These are phyloP conservation scores for Argopecten irradians DNA, from an alignment of 1,140 invertebrate species.

Conservation along the genomic window DNA sequence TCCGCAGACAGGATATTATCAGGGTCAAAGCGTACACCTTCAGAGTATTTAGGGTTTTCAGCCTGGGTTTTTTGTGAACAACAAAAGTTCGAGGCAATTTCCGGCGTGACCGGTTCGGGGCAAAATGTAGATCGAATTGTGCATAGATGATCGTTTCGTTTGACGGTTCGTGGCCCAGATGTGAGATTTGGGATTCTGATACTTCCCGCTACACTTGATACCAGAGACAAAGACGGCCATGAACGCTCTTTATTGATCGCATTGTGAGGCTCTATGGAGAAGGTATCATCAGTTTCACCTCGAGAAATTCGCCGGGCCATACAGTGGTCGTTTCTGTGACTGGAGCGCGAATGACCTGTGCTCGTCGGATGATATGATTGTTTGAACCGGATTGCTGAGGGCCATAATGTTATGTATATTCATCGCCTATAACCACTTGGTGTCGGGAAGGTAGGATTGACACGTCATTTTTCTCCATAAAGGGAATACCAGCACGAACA, in stretches of 20 bases:
- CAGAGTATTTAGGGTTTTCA: neutral
- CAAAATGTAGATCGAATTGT: neutral
- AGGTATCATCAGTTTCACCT: constrained; percentile 38
- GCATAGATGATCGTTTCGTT: constrained; percentile 52
- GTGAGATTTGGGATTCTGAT: constrained; percentile 51
- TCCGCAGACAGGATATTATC: constrained; percentile 38
- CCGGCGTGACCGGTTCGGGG: neutral
- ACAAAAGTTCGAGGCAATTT: neutral
- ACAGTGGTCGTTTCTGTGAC: constrained; percentile 27
- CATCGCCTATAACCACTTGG: constrained; percentile 29
- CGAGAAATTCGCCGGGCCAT: constrained; percentile 55
- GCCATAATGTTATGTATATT: constrained; percentile 7
- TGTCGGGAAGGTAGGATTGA: neutral
- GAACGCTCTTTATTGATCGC: neutral
- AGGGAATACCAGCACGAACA: constrained; percentile 46
- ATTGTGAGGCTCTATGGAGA: constrained; percentile 36
- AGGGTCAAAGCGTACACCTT: constrained; percentile 35
- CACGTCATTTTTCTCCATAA: constrained; percentile 45
- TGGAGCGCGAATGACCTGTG: constrained; percentile 25
- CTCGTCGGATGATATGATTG: constrained; percentile 25
- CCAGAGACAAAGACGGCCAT: constrained; percentile 33
- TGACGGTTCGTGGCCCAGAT: constrained; percentile 28
- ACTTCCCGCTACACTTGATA: constrained; percentile 44
- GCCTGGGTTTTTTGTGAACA: neutral
- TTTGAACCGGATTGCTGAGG: neutral